phyloP scores from a whole-genome alignment of 2,113 vertebrate species.

The Beaufortia kweichowensis region DNA sequence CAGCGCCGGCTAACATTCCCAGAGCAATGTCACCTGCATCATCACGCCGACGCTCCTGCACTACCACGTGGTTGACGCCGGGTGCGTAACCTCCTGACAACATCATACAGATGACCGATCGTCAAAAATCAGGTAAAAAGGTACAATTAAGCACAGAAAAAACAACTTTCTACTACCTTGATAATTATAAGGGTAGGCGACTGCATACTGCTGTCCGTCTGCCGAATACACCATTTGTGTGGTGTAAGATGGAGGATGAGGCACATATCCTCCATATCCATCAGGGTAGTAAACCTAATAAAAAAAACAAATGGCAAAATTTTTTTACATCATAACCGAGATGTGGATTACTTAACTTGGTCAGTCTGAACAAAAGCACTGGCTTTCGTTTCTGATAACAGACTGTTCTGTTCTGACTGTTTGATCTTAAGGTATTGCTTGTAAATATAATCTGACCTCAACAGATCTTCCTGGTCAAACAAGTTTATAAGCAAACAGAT shows the following conservation, averaged over 20 bases:
- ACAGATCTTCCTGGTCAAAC: neutral
- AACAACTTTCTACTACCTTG: conserved; percentile 60
- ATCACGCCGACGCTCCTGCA: conserved; percentile 84
- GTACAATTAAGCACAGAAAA: neutral
- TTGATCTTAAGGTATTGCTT: neutral
- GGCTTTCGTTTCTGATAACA: too few relatives aligned
- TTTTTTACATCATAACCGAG: too few relatives aligned
- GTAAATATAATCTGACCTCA: neutral
- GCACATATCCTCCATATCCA: conserved; percentile 69
- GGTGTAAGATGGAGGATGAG: conserved; percentile 57
- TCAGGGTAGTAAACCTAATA: conserved; percentile 68
- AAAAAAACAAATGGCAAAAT: neutral
- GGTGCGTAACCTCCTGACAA: conserved; percentile 77
- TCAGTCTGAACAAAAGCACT: too few relatives aligned
- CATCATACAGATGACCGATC: neutral
- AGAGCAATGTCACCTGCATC: conserved; percentile 83
- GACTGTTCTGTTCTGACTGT: too few relatives aligned
- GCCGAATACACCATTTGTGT: conserved; percentile 71
- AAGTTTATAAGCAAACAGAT: neutral
- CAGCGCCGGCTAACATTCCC: conserved; percentile 92
- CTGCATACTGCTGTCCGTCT: conserved; percentile 71
- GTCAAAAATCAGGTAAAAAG: neutral
- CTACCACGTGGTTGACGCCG: conserved; percentile 82
- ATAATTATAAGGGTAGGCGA: conserved; percentile 73
- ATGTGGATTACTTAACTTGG: too few relatives aligned